Conservation (phyloP, 2,888 invertebrate genomes). For the Linyphia triangularis region DNA sequence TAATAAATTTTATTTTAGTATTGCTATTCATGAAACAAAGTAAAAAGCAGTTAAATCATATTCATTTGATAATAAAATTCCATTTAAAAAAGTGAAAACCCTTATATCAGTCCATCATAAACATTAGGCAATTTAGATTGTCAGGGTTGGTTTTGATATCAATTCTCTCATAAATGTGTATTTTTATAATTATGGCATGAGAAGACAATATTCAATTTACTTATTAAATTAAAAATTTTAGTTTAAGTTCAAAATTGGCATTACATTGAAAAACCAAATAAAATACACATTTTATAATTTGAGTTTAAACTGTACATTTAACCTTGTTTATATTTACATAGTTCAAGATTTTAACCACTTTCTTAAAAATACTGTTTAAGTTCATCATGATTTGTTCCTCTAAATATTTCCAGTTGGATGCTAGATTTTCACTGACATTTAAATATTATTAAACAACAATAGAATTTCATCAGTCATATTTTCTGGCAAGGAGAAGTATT, state of each 20-base stretch:
- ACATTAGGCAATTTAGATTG: conserved; percentile 10
- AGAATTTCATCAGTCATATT: background rate
- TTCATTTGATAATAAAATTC: background rate
- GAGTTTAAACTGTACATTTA: background rate
- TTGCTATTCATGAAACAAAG: background rate
- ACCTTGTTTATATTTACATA: conserved; percentile 1
- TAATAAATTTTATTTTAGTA: too few relatives aligned
- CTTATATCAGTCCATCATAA: background rate
- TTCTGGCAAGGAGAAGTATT: background rate
- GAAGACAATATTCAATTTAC: background rate
- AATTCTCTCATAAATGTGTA: background rate
- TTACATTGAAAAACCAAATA: background rate
- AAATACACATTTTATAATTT: background rate
- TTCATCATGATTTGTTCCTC: background rate
- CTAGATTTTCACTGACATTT: conserved; percentile 17
- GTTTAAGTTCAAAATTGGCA: background rate
- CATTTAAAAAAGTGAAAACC: background rate
- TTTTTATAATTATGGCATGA: background rate
- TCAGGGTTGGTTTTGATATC: conserved; percentile 10
- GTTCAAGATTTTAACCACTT: background rate
- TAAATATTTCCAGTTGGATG: background rate
- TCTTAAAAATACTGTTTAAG: conserved; percentile 19
- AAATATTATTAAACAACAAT: background rate
- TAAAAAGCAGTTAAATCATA: background rate
- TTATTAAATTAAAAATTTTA: background rate